phyloP scores from a whole-genome alignment of 2,113 vertebrate species.

The Thunnus maccoyii region DNA sequence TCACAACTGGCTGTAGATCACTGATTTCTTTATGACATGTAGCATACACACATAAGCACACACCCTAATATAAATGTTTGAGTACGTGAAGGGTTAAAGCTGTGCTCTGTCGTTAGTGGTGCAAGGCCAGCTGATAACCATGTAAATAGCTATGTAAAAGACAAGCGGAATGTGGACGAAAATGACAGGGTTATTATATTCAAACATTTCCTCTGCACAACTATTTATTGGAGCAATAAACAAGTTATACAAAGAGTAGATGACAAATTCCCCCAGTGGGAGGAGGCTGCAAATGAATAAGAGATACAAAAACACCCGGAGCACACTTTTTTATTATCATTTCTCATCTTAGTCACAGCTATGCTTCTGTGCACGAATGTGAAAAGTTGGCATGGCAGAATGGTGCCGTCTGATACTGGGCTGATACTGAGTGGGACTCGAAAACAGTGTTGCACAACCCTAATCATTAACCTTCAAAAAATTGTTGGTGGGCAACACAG shows the following conservation, averaged over 20 bases:
- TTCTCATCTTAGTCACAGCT: constrained; percentile 2
- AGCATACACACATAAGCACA: neutral
- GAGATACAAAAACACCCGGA: neutral
- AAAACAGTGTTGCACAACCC: constrained; percentile 18
- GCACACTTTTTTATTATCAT: neutral
- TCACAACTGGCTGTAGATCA: constrained; percentile 22
- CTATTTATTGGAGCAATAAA: neutral
- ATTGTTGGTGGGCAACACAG: neutral
- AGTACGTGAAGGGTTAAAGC: constrained; percentile 17
- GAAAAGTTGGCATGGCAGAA: constrained; percentile 20
- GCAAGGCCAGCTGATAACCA: constrained; percentile 14
- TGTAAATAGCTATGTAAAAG: constrained; percentile 30
- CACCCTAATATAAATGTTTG: neutral
- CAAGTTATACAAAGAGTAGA: constrained; percentile 4
- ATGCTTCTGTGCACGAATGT: neutral
- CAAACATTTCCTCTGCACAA: neutral
- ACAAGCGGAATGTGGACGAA: neutral
- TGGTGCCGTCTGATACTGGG: constrained; percentile 20
- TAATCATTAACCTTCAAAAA: constrained; percentile 1
- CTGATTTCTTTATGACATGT: constrained; percentile 52
- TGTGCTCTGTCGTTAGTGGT: neutral
- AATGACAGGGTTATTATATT: neutral
- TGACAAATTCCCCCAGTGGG: neutral
- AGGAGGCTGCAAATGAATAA: constrained; percentile 20
- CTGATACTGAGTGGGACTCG: constrained; percentile 30